Base-by-base conservation (phyloP, 2,113 vertebrate genomes). In the Agelaius tricolor region DNA sequence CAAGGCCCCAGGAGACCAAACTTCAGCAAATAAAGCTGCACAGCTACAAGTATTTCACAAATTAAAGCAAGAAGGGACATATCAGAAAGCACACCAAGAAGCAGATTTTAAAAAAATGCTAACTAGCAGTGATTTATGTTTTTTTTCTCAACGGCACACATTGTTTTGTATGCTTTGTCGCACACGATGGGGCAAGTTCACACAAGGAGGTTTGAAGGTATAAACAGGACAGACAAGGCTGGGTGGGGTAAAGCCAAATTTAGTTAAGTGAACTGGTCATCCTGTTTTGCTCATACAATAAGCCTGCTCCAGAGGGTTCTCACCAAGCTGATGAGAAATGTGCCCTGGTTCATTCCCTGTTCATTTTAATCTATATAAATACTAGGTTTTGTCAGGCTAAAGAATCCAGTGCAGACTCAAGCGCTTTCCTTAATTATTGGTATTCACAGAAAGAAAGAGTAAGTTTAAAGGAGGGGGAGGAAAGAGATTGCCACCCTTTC, bases 401-500 rank as follows among this genome's bases (percentile, higher is more conserved):
- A 97, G 94, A 95, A 97, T 90, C 73, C 65, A 80, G 66, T 58
- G 22, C 55, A 83, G 74, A 74, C 87, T 91, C 68, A 54, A 94
- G 84, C 69, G 11, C 86, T 96, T 92, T 68, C 79, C 79, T 77
- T 92, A 98, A 98, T 97, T 96, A 96, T 95, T 97, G 96, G 94
- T 94, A 97, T 95, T 96, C 94, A 94, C 84, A 81, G 83, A 97
- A 98, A 97, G 95, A 92, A 97, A 97, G 84, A 72, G n/a, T 43
- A 44, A n/a, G 65, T 95, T 96, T 94, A 59, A 89, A 55, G n/a
- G 43, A 28, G 23, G 43, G 27, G 9, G 13, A 37, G 35, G 65
- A 41, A 59, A 49, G 83, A 61, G 72, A 81, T 90, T 94, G 93
- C 95, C 92, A 94, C 96, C 94, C 96, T 97, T 97, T 97, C 94